Base-by-base conservation (phyloP, 2,888 invertebrate species). In the Plagodis dolabraria region DNA sequence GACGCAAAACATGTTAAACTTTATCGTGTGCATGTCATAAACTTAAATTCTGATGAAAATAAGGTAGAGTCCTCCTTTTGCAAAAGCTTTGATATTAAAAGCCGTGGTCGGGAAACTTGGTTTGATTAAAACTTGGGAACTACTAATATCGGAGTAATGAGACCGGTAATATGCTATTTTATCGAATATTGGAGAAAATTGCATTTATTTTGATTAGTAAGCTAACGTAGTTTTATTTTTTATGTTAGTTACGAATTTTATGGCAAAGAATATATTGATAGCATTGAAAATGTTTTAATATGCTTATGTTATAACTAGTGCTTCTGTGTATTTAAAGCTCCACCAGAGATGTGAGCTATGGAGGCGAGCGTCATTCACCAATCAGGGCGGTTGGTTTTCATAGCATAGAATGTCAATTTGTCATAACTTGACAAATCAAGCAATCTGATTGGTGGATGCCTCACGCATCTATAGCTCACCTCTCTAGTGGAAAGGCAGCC, bases 111-210 rank as follows among this genome's bases (percentile, higher is more conserved):
- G 50, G 33, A 61, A 64, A 59, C 60, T 69, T 63, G 34, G 59
- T 63, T 67, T 64, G 62, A 69, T 65, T 64, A 69, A 66, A 69
- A 64, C 45, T 67, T 66, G 43, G 35, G 40, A 65, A 65, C 53
- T 61, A 64, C 11, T 60, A 54, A 52, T 60, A 58, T 12, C 22
- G 45, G 44, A 53, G 51, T 60, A 55, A 64, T 57, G 56, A 53
- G 54, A 54, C 58, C 36, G 22, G 46, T 51, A 53, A 44, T 60
- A 60, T 46, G 38, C 36, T 35, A 40, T 52, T 51, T 60, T 47
- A 53, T 49, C 11, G 11, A 46, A 56, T 52, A 56, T 56, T 7
- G 33, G 45, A 53, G 35, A 12, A 56, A 56, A 53, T 42, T 55
- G 34, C 49, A 12, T 12, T 43, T 7, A 11, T 10, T 40, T 40